Evolutionary conservation across 2,797 vertebrate genomes (phyloP).

Genomic region (Crenuchus spilurus): DNA sequence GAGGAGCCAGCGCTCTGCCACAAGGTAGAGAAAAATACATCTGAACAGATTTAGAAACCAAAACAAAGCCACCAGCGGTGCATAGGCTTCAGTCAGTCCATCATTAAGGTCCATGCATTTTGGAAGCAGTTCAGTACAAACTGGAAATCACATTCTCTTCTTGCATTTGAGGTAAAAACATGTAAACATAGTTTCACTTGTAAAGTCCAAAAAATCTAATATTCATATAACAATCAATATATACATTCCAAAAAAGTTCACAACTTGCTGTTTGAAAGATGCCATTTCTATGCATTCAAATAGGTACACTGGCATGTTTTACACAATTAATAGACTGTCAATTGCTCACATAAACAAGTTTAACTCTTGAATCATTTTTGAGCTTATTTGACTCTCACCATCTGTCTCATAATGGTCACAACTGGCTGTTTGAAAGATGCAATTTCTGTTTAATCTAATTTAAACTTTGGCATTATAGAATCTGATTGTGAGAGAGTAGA

Average conservation of each 20-base stretch:
- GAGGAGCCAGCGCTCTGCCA: slow-evolving; percentile 43
- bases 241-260: background rate
- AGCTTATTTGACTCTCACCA: too few species aligned
- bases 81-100: slow-evolving; percentile 42
- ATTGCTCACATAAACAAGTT: too few species aligned
- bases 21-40: slow-evolving; percentile 33
- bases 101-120: slow-evolving; percentile 64
- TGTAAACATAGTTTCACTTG: slow-evolving; percentile 73
- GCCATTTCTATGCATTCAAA: too few species aligned
- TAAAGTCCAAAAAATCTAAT: slow-evolving; percentile 33
- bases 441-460: too few species aligned
- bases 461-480: too few species aligned
- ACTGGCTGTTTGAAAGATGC: too few species aligned
- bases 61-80: slow-evolving; percentile 32
- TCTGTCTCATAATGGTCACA: too few species aligned
- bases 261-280: too few species aligned
- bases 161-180: slow-evolving; percentile 70
- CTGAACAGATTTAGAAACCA: slow-evolving; percentile 26
- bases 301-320: too few species aligned
- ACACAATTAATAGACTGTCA: too few species aligned
- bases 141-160: slow-evolving; percentile 47
- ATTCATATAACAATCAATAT: slow-evolving; percentile 42
- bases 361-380: too few species aligned
- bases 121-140: slow-evolving; percentile 46
- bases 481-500: too few species aligned